Conservation (phyloP, 2,113 vertebrate species). For the Motacilla alba region DNA sequence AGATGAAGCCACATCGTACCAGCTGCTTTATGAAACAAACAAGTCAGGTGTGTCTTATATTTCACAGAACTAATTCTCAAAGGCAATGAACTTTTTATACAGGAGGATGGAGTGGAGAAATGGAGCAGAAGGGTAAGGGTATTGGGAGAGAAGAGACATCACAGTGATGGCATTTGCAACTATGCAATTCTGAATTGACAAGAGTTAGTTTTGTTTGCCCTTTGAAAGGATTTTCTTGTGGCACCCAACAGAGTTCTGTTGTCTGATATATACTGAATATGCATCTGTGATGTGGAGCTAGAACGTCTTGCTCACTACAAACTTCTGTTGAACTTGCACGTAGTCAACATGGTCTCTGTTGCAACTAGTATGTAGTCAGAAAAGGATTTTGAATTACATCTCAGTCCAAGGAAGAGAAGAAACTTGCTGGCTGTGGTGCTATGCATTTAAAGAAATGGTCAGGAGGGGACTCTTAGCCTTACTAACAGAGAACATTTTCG, state of each 20-base stretch:
- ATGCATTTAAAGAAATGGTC: not conserved
- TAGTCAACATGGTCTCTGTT: conserved; percentile 8
- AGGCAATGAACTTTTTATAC: not conserved
- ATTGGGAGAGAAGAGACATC: not conserved
- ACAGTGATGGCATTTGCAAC: not conserved
- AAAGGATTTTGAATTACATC: not conserved
- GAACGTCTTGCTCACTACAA: conserved; percentile 11
- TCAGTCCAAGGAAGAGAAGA: not conserved
- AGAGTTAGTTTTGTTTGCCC: conserved; percentile 54
- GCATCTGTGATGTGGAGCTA: conserved; percentile 31
- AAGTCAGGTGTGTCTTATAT: not conserved
- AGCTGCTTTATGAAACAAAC: not conserved
- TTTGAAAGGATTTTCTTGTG: conserved; percentile 61
- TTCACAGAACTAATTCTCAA: not conserved
- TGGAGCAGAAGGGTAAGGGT: not conserved
- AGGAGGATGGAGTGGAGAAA: not conserved
- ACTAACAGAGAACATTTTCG: not conserved
- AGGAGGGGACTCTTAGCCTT: not conserved
- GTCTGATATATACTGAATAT: conserved; percentile 42
- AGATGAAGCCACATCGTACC: rapidly evolving
- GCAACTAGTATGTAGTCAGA: not conserved
- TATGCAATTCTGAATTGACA: conserved; percentile 54
- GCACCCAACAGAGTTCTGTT: conserved; percentile 49
- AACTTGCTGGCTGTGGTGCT: not conserved
- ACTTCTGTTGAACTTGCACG: conserved; percentile 37